Percentiles rank a stretch among this genome's conserved stretches.
Conservation (phyloP, 2,113 vertebrate genomes). For the Rhea pennata region DNA sequence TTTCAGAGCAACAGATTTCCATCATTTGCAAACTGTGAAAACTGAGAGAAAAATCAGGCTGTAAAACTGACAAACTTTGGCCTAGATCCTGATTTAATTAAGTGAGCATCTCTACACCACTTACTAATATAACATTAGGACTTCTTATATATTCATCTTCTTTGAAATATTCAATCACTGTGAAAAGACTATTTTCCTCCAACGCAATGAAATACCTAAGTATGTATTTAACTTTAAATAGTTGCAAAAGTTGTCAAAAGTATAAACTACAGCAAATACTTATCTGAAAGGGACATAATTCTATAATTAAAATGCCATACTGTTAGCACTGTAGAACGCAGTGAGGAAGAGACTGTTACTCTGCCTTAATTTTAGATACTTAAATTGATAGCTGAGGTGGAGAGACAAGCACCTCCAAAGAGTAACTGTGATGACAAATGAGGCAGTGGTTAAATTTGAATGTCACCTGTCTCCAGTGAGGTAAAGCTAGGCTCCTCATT, state of each 20-base stretch:
- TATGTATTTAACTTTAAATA: neutral
- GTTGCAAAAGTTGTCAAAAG: neutral
- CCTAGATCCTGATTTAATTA: neutral
- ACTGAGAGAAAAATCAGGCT: neutral
- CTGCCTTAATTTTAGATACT: neutral
- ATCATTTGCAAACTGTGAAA: slow-evolving; percentile 36
- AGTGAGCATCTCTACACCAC: neutral
- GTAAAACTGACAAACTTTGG: neutral
- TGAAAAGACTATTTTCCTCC: neutral
- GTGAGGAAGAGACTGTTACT: neutral
- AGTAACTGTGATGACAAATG: neutral
- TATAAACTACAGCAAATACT: neutral
- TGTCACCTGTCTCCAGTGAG: neutral
- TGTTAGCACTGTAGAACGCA: neutral
- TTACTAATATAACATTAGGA: neutral
- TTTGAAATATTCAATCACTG: neutral
- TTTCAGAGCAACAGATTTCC: slow-evolving; percentile 36
- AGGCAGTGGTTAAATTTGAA: neutral
- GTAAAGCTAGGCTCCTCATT: neutral
- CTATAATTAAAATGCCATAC: neutral
- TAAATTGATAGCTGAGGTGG: neutral
- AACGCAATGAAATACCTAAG: neutral
- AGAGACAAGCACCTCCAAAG: neutral
- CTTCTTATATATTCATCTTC: neutral
- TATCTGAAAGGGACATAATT: neutral